phyloP scores from a whole-genome alignment of 2,113 vertebrate genomes.

The Camelus dromedarius region DNA sequence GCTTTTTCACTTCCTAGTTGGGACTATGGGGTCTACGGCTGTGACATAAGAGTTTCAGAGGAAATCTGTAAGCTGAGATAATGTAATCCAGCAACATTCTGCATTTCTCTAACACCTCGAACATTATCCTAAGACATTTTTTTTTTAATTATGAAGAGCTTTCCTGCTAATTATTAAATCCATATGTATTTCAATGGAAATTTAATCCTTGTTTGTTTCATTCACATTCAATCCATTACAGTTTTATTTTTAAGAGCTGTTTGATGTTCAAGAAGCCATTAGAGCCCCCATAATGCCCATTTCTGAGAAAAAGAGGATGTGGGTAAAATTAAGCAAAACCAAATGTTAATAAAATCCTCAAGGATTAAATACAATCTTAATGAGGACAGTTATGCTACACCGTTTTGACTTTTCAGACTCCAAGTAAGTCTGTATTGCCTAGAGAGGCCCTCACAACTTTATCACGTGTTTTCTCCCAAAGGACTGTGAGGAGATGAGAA shows the following conservation, averaged over 20 bases:
- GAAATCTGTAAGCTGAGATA: not conserved
- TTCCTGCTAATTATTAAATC: constrained; percentile 71
- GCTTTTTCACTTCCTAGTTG: not conserved
- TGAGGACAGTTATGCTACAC: not conserved
- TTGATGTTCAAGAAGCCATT: constrained; percentile 73
- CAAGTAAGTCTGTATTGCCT: not conserved
- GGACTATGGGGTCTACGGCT: not conserved
- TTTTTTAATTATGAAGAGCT: constrained; percentile 60
- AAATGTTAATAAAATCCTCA: constrained; percentile 70
- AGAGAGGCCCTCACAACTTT: constrained; percentile 3
- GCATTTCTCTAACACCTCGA: constrained; percentile 37
- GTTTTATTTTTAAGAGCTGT: constrained; percentile 67
- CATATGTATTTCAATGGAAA: constrained; percentile 72
- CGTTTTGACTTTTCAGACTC: constrained; percentile 51
- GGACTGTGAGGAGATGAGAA: not conserved
- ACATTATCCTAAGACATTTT: constrained; percentile 44
- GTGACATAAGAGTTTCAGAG: constrained; percentile 41
- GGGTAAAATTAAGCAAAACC: constrained; percentile 73
- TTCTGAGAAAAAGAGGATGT: constrained; percentile 62
- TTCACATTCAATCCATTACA: constrained; percentile 65
- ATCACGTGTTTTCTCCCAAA: constrained; percentile 16
- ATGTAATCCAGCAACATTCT: not conserved
- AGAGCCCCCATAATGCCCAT: not conserved
- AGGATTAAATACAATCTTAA: constrained; percentile 48
- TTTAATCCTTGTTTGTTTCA: constrained; percentile 59